Base-by-base conservation (phyloP, 2,888 invertebrate genomes). In the Caenorhabditis auriculariae region DNA sequence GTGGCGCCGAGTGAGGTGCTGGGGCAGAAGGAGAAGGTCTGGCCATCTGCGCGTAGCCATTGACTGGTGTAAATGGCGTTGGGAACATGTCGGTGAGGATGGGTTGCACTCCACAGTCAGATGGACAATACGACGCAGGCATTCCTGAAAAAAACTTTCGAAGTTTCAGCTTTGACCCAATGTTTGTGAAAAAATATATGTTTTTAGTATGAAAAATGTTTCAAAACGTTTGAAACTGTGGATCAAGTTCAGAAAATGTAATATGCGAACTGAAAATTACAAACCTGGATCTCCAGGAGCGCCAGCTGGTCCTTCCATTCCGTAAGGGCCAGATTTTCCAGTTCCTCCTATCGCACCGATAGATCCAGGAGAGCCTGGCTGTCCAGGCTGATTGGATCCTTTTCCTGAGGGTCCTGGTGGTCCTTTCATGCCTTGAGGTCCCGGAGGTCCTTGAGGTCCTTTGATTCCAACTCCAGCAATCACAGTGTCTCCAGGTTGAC, bases 231-330 rank as follows among this genome's bases (percentile, higher is more conserved):
- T 12, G n/a, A 35, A 35, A 9, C n/a, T 35, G 12, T 12, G 35
- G 35, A 35, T 35, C 9, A 35, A 35, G 35, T 35, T 35, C 35
- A 35, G 35, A n/a, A n/a, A n/a, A n/a, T n/a, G n/a, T n/a, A n/a
- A n/a, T n/a, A n/a, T n/a, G n/a, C n/a, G n/a, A n/a, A n/a, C n/a
- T n/a, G n/a, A n/a, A n/a, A n/a, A n/a, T 12, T 9, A n/a, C n/a
- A n/a, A n/a, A n/a, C n/a, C n/a, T 45, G 79, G 75, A 39, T 79
- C 77, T 63, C 79, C 79, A 35, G 76, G 76, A 37, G 76, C 72
- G 29, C 78, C 78, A 46, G 64, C 60, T 12, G 67, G 72, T 51
- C 78, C 78, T 42, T 72, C 70, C 58, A 70, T 63, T 17, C 78
- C 78, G 23, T 60, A 63, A 29, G 53, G 53, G 32, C 78, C 79